Evolutionary conservation across 2,888 invertebrate species (phyloP), one percentile per base, ranked within the genome.

Genomic region (Seira musarum): DNA sequence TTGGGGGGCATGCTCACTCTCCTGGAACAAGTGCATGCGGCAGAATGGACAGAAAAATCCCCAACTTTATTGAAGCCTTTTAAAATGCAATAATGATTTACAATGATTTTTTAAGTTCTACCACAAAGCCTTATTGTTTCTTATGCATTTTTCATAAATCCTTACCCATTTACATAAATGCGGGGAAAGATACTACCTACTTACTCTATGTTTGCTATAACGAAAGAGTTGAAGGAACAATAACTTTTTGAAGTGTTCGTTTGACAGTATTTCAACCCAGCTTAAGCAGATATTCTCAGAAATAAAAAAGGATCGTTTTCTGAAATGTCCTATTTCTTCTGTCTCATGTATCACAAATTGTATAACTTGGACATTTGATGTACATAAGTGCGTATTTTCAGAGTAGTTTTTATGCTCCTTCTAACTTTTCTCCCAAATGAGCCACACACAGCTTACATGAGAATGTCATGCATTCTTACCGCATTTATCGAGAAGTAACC

Each of bases 391-490:
- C n/a, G n/a, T n/a, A n/a, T n/a, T n/a, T n/a, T 40, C 40, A 8
- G 40, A 40, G 40, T 40, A 40, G 6, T 40, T 40, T 6, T 40
- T 40, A 40, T 40, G 40, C 40, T 8, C 13, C 13, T 8, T 40
- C 13, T 40, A 6, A 40, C 13, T 6, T 8, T 13, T 40, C 13
- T 40, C 40, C 13, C 6, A 8, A 40, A 13, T 40, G 40, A 6
- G 13, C 40, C 40, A 8, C 67, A 67, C 67, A 49, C 67, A 67
- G 67, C 49, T 40, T 40, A 40, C 40, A 40, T 8, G 40, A 40
- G 13, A 40, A 40, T 8, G n/a, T n/a, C n/a, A n/a, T n/a, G 40
- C 6, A 40, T 40, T 40, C 6, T 40, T 6, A 40, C 6, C 13
- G 13, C 40, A 40, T 40, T 40, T 40, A 40, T 8, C 40, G 6